A percentile compares a stretch with the other conserved stretches of the same genome.
These are phyloP conservation scores for Lepas anatifera DNA, from an alignment of 2,888 invertebrate genomes.

Conservation along the genomic window DNA sequence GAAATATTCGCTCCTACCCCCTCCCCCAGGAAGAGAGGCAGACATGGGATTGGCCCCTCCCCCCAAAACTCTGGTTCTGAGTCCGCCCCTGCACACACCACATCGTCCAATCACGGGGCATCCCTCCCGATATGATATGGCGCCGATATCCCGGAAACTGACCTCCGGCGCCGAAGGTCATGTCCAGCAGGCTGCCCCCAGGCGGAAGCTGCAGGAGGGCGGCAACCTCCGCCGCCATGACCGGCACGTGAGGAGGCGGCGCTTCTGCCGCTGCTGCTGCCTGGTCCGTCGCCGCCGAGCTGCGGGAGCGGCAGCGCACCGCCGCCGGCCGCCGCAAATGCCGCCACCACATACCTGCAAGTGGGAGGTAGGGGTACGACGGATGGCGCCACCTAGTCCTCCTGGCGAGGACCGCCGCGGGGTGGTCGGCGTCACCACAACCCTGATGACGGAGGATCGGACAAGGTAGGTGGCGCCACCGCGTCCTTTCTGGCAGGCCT, in stretches of 20 bases:
- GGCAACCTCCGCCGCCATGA: constrained; percentile 58
- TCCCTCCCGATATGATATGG: neutral
- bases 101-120: too few species aligned
- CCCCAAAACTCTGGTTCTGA: too few species aligned
- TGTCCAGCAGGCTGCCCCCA: neutral
- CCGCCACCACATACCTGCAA: neutral
- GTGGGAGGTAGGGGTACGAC: too few species aligned
- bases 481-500: too few species aligned
- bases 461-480: too few species aligned
- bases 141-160: neutral
- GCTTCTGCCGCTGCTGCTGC: neutral
- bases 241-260: constrained; percentile 52
- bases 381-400: too few species aligned
- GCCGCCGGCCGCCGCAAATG: neutral
- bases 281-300: neutral
- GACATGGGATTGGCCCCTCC: too few species aligned
- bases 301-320: neutral
- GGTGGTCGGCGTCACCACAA: too few species aligned
- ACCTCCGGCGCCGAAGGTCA: constrained; percentile 12
- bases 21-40: too few species aligned
- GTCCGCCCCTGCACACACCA: constrained; percentile 36
- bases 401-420: too few species aligned
- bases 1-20: too few species aligned
- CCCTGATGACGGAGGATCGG: too few species aligned
- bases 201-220: constrained; percentile 44